A percentile compares a stretch with the other conserved stretches of the same genome.
phyloP scores from a whole-genome alignment of 2,888 invertebrate species.

The Cephus rjabovi region DNA sequence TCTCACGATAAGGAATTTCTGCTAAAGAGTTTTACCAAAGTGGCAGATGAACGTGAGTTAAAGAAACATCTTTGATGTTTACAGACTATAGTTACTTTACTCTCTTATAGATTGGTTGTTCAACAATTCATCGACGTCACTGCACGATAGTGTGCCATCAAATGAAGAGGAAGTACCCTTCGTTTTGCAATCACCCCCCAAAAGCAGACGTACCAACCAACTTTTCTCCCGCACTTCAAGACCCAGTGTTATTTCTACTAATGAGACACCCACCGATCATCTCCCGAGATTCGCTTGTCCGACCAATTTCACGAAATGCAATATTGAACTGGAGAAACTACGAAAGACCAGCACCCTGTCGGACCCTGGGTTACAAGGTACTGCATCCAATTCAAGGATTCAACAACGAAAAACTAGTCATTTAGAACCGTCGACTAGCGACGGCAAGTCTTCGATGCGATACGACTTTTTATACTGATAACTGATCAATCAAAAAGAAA shows the following conservation, averaged over 20 bases:
- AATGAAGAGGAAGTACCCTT: neutral
- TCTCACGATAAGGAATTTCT: conserved; percentile 80
- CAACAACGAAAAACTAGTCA: neutral
- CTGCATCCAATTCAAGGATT: neutral
- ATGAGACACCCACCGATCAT: neutral
- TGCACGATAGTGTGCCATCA: neutral
- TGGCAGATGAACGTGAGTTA: conserved; percentile 71
- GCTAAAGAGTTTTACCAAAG: conserved; percentile 72
- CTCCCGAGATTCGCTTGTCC: neutral
- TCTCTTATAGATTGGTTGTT: neutral
- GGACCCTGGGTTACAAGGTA: neutral
- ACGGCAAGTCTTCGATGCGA: neutral
- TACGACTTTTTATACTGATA: neutral
- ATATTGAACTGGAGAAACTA: neutral
- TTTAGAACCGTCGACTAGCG: neutral
- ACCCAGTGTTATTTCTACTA: neutral
- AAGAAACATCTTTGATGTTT: neutral
- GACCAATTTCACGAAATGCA: neutral
- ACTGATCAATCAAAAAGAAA: neutral
- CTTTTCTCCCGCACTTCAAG: neutral
- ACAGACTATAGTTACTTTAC: neutral
- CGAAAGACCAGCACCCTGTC: neutral
- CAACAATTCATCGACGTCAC: neutral
- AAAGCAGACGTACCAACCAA: neutral
- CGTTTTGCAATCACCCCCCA: neutral